These are phyloP conservation scores for Lepisosteus oculatus DNA, from an alignment of 2,113 vertebrate species.

Conservation along the genomic window DNA sequence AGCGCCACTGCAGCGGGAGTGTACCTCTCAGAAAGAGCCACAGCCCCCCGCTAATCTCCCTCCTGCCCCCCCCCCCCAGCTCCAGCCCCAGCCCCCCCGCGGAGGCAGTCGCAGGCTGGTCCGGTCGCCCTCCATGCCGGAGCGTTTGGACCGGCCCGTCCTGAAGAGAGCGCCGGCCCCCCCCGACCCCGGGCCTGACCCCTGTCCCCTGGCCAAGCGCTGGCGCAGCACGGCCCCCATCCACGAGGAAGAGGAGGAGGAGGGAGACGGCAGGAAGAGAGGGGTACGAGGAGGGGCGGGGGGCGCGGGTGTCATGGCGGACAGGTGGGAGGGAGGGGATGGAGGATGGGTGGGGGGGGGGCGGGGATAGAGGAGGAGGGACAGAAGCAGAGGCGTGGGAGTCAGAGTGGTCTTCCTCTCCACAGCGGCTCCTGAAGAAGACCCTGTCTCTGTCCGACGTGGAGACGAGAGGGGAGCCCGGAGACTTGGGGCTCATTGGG, in stretches of 20 bases:
- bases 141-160: slow-evolving; percentile 40
- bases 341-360: not conserved
- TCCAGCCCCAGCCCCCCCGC: slow-evolving; percentile 10
- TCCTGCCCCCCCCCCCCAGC: not conserved
- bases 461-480: slow-evolving; percentile 43
- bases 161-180: slow-evolving; percentile 33
- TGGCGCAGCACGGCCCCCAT: slow-evolving; percentile 20
- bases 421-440: slow-evolving; percentile 47
- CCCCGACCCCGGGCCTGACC: slow-evolving; percentile 13
- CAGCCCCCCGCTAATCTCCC: not conserved
- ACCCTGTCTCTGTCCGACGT: slow-evolving; percentile 48
- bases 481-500: slow-evolving; percentile 47
- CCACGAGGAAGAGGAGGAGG: not conserved
- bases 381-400: slow-evolving; percentile 11
- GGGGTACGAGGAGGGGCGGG: not conserved
- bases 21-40: not conserved
- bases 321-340: too few species aligned
- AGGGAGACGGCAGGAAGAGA: not conserved
- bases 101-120: slow-evolving; percentile 32
- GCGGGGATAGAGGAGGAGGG: not conserved
- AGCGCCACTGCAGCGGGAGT: slow-evolving; percentile 8
- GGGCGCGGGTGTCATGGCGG: not conserved
- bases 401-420: not conserved
- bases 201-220: slow-evolving; percentile 15
- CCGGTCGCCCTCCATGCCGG: slow-evolving; percentile 54